Base-by-base conservation (phyloP, 2,888 invertebrate species). In the Willowsia nigromaculata region DNA sequence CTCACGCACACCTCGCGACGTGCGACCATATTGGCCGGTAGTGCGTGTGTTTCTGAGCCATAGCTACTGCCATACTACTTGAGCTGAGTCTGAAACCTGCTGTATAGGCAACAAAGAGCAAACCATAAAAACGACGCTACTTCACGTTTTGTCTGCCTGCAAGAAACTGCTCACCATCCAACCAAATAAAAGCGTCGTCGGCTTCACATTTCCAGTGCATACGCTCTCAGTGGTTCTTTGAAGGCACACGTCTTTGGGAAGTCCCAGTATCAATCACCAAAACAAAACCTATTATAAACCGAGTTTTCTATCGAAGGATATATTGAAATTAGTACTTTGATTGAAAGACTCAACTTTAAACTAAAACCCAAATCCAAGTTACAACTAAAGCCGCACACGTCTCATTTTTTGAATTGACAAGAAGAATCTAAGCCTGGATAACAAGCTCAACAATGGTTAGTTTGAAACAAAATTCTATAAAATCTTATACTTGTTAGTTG, bases 131-230 rank as follows among this genome's bases (percentile, higher is more conserved):
- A 11, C 13, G 18, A 15, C 71, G 37, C 18, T 40, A 9, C 37
- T n/a, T n/a, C n/a, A n/a, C n/a, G n/a, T n/a, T n/a, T n/a, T n/a
- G n/a, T n/a, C n/a, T 71, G 37, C 40, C 22, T 22, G 25, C 6
- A 11, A 68, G 4, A 7, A 59, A 13, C 15, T 11, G 56, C 56
- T 2, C 62, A 7, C 33, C n/a, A 25, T 0, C 71, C 11, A 43
- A 27, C 43, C 71, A 74, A 74, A 74, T 74, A 74, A 74, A 74
- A 78, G 53, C 50, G 22, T 15, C 50, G 22, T 33, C 15, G 53
- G 25, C n/a, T 78, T 53, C 15, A 7, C 11, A n/a, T 53, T 53
- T 53, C 30, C 50, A 53, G 50, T 53, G 11, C 50, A 78, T 1
- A 78, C 78, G 53, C 50, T 53, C 50, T 33, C 37, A 43, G 40